Evolutionary conservation across 2,888 invertebrate species (phyloP).

Genomic region (Nomada ruficornis): DNA sequence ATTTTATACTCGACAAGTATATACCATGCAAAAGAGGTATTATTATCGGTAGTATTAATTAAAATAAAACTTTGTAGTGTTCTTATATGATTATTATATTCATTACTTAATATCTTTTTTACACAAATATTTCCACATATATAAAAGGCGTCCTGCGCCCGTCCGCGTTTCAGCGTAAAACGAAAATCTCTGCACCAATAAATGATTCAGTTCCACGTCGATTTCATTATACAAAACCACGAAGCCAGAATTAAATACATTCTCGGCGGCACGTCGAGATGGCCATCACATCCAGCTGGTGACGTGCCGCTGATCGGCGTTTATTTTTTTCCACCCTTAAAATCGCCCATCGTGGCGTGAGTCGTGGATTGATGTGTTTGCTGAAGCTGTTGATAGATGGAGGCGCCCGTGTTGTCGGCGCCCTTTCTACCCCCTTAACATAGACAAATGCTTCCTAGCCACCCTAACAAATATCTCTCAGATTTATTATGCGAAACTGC

Average conservation of each 20-base stretch:
- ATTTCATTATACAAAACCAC: not conserved
- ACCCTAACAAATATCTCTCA: constrained; percentile 78
- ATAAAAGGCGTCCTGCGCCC: no score
- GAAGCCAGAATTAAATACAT: not conserved
- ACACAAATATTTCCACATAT: no score
- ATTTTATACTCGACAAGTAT: no score
- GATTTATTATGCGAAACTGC: constrained; percentile 82
- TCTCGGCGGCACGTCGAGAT: no score
- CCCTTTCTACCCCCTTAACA: constrained; percentile 77
- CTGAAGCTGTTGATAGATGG: constrained; percentile 81
- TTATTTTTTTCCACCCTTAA: constrained; percentile 76
- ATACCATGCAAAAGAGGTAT: no score
- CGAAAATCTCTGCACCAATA: not conserved
- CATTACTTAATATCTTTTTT: no score
- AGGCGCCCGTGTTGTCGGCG: constrained; percentile 79
- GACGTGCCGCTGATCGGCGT: constrained; percentile 63
- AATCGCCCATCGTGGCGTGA: constrained; percentile 76
- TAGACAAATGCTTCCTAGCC: constrained; percentile 80
- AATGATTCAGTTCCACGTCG: not conserved
- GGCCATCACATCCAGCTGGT: not conserved
- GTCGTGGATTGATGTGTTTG: constrained; percentile 81
- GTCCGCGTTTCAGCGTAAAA: no score
- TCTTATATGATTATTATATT: no score
- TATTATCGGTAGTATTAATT: no score
- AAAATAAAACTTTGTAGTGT: no score